Evolutionary conservation across 2,888 invertebrate genomes (phyloP), one percentile per base, ranked within the genome.

Genomic region (Glaucopsyche alexis): DNA sequence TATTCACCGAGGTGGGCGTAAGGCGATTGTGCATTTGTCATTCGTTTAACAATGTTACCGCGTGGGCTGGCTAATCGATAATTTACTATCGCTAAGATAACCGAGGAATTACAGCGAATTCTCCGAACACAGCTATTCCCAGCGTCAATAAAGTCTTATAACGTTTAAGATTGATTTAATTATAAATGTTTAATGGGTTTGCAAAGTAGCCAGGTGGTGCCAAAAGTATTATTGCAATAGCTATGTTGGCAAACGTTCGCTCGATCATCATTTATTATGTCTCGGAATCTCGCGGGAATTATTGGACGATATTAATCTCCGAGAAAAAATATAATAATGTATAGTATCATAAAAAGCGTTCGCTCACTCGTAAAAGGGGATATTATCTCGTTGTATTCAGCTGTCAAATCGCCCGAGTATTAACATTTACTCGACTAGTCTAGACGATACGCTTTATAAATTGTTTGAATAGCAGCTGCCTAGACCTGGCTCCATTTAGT

Each of bases 21-120:
- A 82, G 29, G 83, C 81, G 83, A 85, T 85, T 84, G 82, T 83
- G 83, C 88, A 87, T 90, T 90, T 90, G 89, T 91, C 90, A 88
- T 88, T 83, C 82, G 77, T 82, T 85, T 88, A 90, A 91, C 90
- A 90, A 90, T 89, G 85, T 87, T 89, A 87, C 87, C 86, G 87
- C 83, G 88, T 89, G 88, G 89, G 89, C 79, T 80, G 81, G 77
- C 81, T 82, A 85, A 86, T 86, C 82, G 84, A 83, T 86, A 84
- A 84, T 84, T 83, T 82, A 81, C 82, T 82, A 85, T 84, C 83
- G 72, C 71, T 75, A 71, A 75, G 71, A 72, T 65, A 71, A 60
- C 52, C 49, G 64, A 71, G 67, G 38, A 9, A 75, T 38, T 69
- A 73, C 55, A 29, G 29, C 50, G 40, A 66, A 66, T 60, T 65